Percentiles rank a stretch among this genome's conserved stretches.
These are phyloP conservation scores for Alauda arvensis DNA, from an alignment of 2,797 vertebrate genomes.

Conservation along the genomic window DNA sequence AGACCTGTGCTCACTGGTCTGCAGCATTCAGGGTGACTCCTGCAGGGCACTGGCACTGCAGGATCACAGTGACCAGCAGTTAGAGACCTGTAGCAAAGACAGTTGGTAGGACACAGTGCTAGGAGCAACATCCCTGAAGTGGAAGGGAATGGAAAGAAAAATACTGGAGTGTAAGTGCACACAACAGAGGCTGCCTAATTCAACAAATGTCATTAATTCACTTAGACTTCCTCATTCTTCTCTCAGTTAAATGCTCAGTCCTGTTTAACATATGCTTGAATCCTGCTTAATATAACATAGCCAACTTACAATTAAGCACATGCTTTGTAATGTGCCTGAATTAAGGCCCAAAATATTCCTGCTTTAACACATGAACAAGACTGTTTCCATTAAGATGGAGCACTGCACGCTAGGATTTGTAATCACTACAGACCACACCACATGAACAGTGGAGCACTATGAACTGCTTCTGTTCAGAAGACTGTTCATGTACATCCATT, in stretches of 20 bases:
- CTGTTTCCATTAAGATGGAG: not conserved
- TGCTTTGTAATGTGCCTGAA: not conserved
- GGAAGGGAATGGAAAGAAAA: not conserved
- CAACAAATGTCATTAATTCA: not conserved
- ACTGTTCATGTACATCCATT: not conserved
- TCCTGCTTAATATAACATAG: not conserved
- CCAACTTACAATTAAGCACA: conserved; percentile 20
- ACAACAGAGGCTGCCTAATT: not conserved
- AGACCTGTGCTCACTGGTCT: not conserved
- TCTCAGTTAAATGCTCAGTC: not conserved
- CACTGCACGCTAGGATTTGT: not conserved
- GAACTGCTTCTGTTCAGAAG: not conserved
- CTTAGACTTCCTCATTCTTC: not conserved
- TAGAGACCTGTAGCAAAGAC: not conserved
- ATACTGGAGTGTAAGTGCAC: not conserved
- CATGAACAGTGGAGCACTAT: not conserved
- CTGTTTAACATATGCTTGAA: conserved; percentile 19
- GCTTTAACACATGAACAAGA: not conserved
- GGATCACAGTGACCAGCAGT: not conserved
- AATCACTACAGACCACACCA: not conserved
- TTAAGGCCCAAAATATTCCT: not conserved
- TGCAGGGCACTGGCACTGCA: not conserved
- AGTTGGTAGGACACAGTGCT: not conserved
- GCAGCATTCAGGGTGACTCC: not conserved
- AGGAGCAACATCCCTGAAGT: not conserved